Conservation (phyloP, 1,140 invertebrate species). For the Euura saliciscinereae region DNA sequence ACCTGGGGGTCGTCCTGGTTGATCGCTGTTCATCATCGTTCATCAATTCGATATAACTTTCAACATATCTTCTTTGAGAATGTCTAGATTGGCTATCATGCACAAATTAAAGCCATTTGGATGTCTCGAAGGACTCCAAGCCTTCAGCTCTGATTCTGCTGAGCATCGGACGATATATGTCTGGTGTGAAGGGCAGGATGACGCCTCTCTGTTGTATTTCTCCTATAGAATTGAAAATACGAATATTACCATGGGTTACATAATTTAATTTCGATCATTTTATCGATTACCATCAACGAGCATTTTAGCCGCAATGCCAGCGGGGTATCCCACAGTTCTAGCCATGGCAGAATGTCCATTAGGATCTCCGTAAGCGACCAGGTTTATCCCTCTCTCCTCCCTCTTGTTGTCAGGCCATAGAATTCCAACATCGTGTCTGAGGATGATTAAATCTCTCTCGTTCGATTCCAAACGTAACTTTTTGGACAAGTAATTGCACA, state of each 20-base stretch:
- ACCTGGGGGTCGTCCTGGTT: too few relatives aligned
- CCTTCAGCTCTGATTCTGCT: conserved; percentile 85
- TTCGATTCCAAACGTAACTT: conserved; percentile 78
- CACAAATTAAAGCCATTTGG: conserved; percentile 51
- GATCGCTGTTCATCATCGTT: too few relatives aligned
- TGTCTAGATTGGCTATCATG: too few relatives aligned
- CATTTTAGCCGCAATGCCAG: conserved; percentile 97
- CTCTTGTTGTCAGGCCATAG: conserved; percentile 86
- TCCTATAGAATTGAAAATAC: conserved; percentile 63
- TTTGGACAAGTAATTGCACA: conserved; percentile 89
- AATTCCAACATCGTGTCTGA: conserved; percentile 93
- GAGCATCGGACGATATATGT: conserved; percentile 91
- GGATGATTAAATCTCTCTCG: conserved; percentile 93
- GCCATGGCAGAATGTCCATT: conserved; percentile 95
- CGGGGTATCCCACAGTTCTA: conserved; percentile 94
- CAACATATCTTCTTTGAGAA: too few relatives aligned
- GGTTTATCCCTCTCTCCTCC: conserved; percentile 87
- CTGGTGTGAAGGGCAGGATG: conserved; percentile 84
- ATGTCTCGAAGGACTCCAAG: conserved; percentile 77
- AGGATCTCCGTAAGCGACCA: conserved; percentile 91
- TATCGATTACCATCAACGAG: conserved; percentile 81
- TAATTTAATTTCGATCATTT: conserved; percentile 11
- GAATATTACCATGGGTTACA: conserved; percentile 16
- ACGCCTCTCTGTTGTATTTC: conserved; percentile 96
- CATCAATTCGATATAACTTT: too few relatives aligned